These are phyloP conservation scores for Cygnus atratus DNA, from an alignment of 2,113 vertebrate species.

Conservation along the genomic window DNA sequence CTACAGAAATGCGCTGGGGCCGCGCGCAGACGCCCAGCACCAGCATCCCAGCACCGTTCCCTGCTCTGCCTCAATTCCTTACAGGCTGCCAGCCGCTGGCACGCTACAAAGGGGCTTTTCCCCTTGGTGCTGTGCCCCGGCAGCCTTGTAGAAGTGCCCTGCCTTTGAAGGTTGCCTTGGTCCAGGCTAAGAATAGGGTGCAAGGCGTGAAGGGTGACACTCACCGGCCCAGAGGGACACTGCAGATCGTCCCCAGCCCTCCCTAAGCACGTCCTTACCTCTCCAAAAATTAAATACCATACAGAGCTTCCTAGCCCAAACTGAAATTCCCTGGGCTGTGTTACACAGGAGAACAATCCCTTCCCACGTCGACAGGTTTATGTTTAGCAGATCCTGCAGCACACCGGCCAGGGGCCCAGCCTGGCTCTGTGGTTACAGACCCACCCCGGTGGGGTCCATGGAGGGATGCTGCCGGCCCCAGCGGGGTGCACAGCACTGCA, in stretches of 20 bases:
- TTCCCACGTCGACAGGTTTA: background rate
- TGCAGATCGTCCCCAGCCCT: background rate
- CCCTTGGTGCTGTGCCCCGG: background rate
- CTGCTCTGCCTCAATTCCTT: background rate
- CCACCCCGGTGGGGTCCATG: background rate
- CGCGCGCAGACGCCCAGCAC: background rate
- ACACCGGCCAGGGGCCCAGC: background rate
- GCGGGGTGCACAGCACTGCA: accelerated
- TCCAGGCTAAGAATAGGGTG: background rate
- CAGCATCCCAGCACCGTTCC: accelerated
- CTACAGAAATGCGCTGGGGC: background rate
- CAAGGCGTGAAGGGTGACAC: background rate
- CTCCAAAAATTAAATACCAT: background rate
- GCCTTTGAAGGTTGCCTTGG: background rate
- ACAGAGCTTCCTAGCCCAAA: background rate
- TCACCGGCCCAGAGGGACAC: background rate
- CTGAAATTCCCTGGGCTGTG: background rate
- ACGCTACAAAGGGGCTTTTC: accelerated
- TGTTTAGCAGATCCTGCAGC: background rate
- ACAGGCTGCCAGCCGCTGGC: accelerated
- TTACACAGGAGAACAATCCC: background rate
- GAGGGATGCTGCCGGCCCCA: background rate
- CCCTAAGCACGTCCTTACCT: background rate
- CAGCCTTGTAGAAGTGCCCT: background rate
- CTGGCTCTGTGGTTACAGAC: background rate